Evolutionary conservation across 2,113 vertebrate species (phyloP), one percentile per base, ranked within the genome.

Genomic region (Anoplopoma fimbria): DNA sequence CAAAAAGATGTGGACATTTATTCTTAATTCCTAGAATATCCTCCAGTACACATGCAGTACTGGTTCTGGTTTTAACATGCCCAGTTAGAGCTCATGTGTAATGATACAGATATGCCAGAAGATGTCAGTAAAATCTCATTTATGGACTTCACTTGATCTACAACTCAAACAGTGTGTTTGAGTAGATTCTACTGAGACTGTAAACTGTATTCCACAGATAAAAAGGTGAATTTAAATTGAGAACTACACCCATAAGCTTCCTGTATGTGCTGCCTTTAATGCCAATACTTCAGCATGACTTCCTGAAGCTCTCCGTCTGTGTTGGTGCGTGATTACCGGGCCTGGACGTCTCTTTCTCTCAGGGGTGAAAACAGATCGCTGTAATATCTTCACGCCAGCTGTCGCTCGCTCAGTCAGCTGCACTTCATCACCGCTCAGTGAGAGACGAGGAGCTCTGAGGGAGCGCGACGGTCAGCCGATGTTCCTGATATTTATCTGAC

Each of bases 401-500:
- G 89, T 40, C 60, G 84, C 68, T 51, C 7, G 27, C 83, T 77
- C 60, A 38, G 42, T 58, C 75, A 58, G 82, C 63, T 27, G 40
- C n/a, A n/a, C n/a, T n/a, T n/a, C n/a, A n/a, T n/a, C n/a, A n/a
- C n/a, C n/a, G n/a, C n/a, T n/a, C n/a, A n/a, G n/a, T n/a, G n/a
- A n/a, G n/a, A n/a, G n/a, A n/a, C n/a, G n/a, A n/a, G n/a, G n/a
- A n/a, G n/a, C n/a, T n/a, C n/a, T 42, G 42, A 45, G n/a, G n/a
- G 42, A 45, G 42, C 42, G 12, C 42, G 42, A 15, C 14, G 13
- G 13, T 68, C 86, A 77, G 36, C 0, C 57, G 76, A 77, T 86
- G 76, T 70, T 74, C 57, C 31, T 81, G 83, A 86, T 86, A 83
- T 86, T 89, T 81, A 69, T 65, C 63, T 87, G 83, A 83, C 80